Conservation (phyloP, 1,140 invertebrate species). For the Pinna nobilis region DNA sequence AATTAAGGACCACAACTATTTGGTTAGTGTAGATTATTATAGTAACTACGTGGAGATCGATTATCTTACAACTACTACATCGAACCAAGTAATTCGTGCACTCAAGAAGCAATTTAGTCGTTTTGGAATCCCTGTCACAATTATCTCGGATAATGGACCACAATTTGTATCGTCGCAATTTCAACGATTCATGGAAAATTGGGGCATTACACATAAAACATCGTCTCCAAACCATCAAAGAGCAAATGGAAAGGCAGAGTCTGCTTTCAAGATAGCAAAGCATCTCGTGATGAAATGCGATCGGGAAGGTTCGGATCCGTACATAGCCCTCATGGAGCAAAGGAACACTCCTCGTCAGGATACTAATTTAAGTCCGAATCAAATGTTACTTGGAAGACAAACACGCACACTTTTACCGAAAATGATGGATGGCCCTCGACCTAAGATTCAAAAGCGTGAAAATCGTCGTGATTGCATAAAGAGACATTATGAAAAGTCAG, state of each 20-base stretch:
- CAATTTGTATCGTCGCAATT: conserved; percentile 45
- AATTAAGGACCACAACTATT: conserved; percentile 42
- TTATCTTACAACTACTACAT: conserved; percentile 28
- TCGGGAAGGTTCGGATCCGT: conserved; percentile 38
- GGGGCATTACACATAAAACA: conserved; percentile 37
- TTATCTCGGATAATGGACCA: conserved; percentile 43
- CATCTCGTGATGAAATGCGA: conserved; percentile 49
- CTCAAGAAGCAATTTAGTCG: conserved; percentile 48
- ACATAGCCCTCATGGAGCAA: conserved; percentile 44
- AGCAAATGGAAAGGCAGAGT: conserved; percentile 52
- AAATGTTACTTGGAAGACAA: conserved; percentile 39
- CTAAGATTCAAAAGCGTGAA: conserved; percentile 4
- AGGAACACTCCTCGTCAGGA: conserved; percentile 46
- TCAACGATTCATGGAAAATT: conserved; percentile 28
- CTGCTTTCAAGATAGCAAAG: conserved; percentile 49
- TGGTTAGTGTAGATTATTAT: conserved; percentile 47
- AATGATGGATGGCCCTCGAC: neutral
- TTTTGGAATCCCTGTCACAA: conserved; percentile 39
- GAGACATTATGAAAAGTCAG: conserved; percentile 27
- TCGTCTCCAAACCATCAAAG: conserved; percentile 40
- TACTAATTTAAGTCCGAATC: conserved; percentile 24
- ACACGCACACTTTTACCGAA: conserved; percentile 38
- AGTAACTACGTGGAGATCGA: conserved; percentile 47
- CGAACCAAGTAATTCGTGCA: conserved; percentile 42
- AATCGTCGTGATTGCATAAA: conserved; percentile 22